phyloP scores from a whole-genome alignment of 2,888 invertebrate species.

The Fragum whitleyi region DNA sequence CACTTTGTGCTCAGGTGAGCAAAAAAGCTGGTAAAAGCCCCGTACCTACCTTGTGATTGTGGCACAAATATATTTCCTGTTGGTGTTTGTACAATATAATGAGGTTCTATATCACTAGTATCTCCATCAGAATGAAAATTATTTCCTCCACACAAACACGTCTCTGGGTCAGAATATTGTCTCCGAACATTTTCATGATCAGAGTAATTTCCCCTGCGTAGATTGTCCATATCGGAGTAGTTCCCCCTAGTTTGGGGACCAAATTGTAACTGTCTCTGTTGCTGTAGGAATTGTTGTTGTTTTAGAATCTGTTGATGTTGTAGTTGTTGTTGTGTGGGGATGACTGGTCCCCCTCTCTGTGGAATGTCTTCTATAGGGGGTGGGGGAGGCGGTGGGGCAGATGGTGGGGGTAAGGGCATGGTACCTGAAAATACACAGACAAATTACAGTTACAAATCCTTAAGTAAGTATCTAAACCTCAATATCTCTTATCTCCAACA shows the following conservation, averaged over 20 bases:
- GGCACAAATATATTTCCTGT: slow-evolving; percentile 80
- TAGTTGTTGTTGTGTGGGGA: slow-evolving; percentile 23
- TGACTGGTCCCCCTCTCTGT: slow-evolving; percentile 64
- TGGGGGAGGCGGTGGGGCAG: slow-evolving; percentile 80
- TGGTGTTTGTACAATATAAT: slow-evolving; percentile 81
- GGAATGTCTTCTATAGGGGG: slow-evolving; percentile 83
- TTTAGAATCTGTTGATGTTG: slow-evolving; percentile 41
- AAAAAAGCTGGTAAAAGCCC: too few species aligned
- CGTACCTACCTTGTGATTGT: slow-evolving; percentile 67
- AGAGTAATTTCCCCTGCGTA: slow-evolving; percentile 67
- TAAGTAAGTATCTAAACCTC: too few species aligned
- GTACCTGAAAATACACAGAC: slow-evolving; percentile 72
- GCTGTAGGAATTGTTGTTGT: slow-evolving; percentile 63
- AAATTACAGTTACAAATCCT: neutral
- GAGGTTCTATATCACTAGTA: slow-evolving; percentile 78
- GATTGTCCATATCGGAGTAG: slow-evolving; percentile 77
- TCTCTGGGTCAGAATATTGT: slow-evolving; percentile 63
- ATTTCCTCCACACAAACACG: slow-evolving; percentile 48
- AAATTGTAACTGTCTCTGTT: slow-evolving; percentile 76
- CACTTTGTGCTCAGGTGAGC: too few species aligned
- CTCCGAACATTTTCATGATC: slow-evolving; percentile 61
- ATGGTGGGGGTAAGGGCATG: slow-evolving; percentile 77
- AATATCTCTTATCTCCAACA: too few species aligned
- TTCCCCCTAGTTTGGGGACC: slow-evolving; percentile 80
- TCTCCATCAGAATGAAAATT: slow-evolving; percentile 78